These are phyloP conservation scores for Phasia obesa DNA, from an alignment of 2,888 invertebrate species.

Conservation along the genomic window DNA sequence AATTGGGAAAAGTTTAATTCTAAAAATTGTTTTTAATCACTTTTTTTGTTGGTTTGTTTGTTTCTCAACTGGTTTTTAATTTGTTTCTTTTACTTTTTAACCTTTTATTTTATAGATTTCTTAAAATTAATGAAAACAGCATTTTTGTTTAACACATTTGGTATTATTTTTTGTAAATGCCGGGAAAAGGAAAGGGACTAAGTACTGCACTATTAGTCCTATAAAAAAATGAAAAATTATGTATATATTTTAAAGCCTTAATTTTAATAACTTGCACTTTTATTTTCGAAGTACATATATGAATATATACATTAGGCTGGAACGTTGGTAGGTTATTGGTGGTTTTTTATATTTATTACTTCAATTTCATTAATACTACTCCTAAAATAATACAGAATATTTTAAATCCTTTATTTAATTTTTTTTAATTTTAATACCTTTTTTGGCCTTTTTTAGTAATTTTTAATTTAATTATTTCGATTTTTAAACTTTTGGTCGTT, in stretches of 20 bases:
- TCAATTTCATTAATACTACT: too few species aligned
- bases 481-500: too few species aligned
- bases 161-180: background rate
- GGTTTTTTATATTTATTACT: too few species aligned
- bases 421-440: too few species aligned
- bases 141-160: constrained; percentile 22
- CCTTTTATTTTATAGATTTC: constrained; percentile 14
- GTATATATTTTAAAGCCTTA: background rate
- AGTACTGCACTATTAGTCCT: constrained; percentile 1
- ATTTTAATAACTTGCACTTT: background rate
- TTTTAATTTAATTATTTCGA: too few species aligned
- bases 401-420: too few species aligned
- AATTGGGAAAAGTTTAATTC: constrained; percentile 1
- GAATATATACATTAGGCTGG: too few species aligned
- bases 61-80: constrained; percentile 34
- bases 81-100: background rate
- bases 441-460: too few species aligned
- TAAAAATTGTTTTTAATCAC: constrained; percentile 18
- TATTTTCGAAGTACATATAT: too few species aligned
- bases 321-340: too few species aligned
- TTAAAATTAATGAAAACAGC: constrained; percentile 33
- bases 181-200: background rate
- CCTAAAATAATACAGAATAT: too few species aligned
- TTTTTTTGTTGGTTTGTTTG: constrained; percentile 35
- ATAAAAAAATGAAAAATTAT: background rate